Base-by-base conservation (phyloP, 2,797 vertebrate species). In the Peromyscus aztecus region DNA sequence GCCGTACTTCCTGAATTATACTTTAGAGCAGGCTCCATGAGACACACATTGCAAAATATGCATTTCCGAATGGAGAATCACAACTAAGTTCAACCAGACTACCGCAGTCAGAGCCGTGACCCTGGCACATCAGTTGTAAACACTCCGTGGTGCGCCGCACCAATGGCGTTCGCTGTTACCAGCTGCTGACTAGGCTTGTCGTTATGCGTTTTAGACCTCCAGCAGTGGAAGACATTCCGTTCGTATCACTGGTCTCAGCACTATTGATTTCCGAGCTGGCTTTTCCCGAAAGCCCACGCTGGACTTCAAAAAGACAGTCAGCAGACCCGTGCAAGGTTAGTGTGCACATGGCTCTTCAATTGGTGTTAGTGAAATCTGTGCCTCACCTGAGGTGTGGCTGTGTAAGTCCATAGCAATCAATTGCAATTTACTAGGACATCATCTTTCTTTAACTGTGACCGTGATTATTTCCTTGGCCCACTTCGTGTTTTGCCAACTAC, bases 181-280 rank as follows among this genome's bases (percentile, higher is more conserved):
- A 0, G 2, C 24, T 37, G 0, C 67, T 94, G 23, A 94, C 49
- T 7, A 1, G 6, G 24, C 57, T 80, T 98, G 43, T 94, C 6
- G 0, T 96, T 95, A 4, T 92, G 55, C 34, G 29, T 97, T 99
- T 84, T 98, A 99, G 99, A 99, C 98, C 0, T 99, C 99, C 0
- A 99, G 99, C 98, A 99, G 98, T 84, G 99, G 99, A 95, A 99
- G 99, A 69, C 99, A 99, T 97, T 99, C 99, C 0, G 98, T 99
- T 67, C 99, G 99, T 17, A 99, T 99, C 97, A 99, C 99, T 0
- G 99, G 99, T 27, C 99, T 99, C 97, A 99, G 99, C 98, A 99
- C 98, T 76, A 99, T 99, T 21, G 99, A 99, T 97, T 99, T 99
- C 98, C 98, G 99, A 92, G 99, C 99, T 69, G 99, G 99, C 29